Conservation (phyloP, 2,113 vertebrate genomes). For the Myrmophylax atrothorax region DNA sequence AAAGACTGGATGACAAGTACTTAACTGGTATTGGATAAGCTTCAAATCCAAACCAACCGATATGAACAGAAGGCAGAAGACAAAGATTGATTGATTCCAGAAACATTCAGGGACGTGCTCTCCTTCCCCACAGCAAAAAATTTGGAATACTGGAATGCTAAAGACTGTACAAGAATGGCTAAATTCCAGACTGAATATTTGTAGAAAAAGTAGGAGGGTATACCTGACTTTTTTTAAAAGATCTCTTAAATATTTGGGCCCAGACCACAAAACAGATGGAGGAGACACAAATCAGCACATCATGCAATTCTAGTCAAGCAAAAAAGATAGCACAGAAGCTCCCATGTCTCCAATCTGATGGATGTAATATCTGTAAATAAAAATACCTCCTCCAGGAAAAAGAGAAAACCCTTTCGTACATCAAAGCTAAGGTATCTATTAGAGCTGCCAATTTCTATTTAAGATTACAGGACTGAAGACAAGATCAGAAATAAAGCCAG, state of each 20-base stretch:
- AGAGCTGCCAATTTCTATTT: not conserved
- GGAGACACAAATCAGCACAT: not conserved
- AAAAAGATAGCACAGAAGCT: slow-evolving; percentile 7
- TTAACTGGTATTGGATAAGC: not conserved
- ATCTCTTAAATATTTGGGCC: not conserved
- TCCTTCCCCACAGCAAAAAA: not conserved
- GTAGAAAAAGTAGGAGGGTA: not conserved
- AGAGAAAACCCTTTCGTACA: not conserved
- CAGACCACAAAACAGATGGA: not conserved
- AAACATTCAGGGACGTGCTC: not conserved
- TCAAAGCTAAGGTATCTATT: not conserved
- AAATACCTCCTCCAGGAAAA: not conserved
- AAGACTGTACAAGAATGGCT: not conserved
- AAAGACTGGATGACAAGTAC: not conserved
- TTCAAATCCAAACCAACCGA: slow-evolving; percentile 11
- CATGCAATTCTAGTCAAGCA: not conserved
- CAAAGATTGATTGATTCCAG: not conserved
- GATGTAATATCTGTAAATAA: slow-evolving; percentile 1
- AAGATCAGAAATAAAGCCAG: slow-evolving; percentile 13
- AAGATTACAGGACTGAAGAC: slow-evolving; percentile 13
- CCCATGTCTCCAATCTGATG: not conserved
- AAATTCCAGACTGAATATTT: not conserved
- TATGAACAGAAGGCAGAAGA: not conserved
- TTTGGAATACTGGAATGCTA: not conserved
- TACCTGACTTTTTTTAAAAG: not conserved